Evolutionary conservation across 2,113 vertebrate genomes (phyloP).

Genomic region (Empidonax traillii): DNA sequence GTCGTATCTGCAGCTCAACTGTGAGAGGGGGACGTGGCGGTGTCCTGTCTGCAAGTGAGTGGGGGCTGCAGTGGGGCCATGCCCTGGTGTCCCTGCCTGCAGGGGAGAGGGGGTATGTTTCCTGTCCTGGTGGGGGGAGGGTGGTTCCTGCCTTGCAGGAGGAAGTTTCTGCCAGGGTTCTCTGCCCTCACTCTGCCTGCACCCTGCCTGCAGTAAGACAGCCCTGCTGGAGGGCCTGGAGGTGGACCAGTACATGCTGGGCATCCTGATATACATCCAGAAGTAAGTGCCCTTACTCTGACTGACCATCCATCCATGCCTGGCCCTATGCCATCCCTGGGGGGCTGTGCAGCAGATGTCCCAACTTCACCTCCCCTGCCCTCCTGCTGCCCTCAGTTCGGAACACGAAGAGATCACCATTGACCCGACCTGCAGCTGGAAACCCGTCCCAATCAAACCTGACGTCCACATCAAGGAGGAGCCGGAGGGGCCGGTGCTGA

Average conservation of each 20-base stretch:
- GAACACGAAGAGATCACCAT: constrained; percentile 98
- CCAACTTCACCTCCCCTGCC: fast-evolving
- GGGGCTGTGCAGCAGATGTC: neutral
- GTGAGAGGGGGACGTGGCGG: constrained; percentile 84
- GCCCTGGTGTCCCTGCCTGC: neutral
- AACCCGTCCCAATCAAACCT: constrained; percentile 90
- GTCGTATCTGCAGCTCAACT: constrained; percentile 84
- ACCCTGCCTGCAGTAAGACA: constrained; percentile 81
- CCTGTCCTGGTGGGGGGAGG: neutral
- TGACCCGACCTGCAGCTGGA: constrained; percentile 93
- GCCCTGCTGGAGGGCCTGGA: constrained; percentile 93
- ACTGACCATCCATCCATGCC: fast-evolving
- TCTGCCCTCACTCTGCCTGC: neutral
- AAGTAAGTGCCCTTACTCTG: constrained; percentile 75
- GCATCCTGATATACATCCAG: constrained; percentile 93
- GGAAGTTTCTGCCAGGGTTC: neutral
- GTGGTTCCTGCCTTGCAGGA: neutral
- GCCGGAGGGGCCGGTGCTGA: constrained; percentile 86
- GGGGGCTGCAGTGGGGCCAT: fast-evolving
- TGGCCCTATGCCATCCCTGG: neutral
- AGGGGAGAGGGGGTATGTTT: neutral
- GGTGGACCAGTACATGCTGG: constrained; percentile 97
- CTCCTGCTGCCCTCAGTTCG: constrained; percentile 67
- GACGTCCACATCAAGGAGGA: constrained; percentile 93
- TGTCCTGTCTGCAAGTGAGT: constrained; percentile 82